Evolutionary conservation across 2,113 vertebrate species (phyloP).

Genomic region (Melanerpes aurifrons): DNA sequence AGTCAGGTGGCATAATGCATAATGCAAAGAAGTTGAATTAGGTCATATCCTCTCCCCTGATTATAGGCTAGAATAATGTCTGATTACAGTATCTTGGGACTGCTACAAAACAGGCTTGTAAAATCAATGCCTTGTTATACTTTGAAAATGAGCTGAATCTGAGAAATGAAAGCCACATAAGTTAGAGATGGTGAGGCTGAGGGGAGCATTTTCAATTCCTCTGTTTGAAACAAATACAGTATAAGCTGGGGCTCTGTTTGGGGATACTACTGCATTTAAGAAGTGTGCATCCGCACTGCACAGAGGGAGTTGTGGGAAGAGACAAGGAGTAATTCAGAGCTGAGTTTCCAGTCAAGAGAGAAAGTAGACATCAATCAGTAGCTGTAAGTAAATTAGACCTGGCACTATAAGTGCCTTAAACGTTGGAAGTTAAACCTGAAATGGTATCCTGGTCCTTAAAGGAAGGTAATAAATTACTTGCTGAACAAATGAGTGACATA

Average conservation of each 20-base stretch:
- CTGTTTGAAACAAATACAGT: not conserved
- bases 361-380: conserved; percentile 63
- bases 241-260: not conserved
- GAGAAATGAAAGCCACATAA: not conserved
- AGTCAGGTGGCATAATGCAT: conserved; percentile 35
- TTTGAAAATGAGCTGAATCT: conserved; percentile 29
- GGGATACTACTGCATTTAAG: not conserved
- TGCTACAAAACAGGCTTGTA: conserved; percentile 2
- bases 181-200: not conserved
- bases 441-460: conserved; percentile 68
- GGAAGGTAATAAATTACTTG: conserved; percentile 56
- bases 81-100: conserved; percentile 27
- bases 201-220: not conserved
- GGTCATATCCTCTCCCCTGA: conserved; percentile 30
- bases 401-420: conserved; percentile 75
- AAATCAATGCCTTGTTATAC: conserved; percentile 32
- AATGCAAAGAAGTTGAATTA: conserved; percentile 25
- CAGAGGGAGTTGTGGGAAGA: not conserved
- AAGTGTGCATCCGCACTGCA: not conserved
- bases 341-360: not conserved
- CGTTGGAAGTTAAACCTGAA: conserved; percentile 67
- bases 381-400: conserved; percentile 70
- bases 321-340: not conserved
- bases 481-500: conserved; percentile 57
- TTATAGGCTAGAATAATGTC: not conserved